A percentile compares a stretch with the other conserved stretches of the same genome.
phyloP scores from a whole-genome alignment of 2,888 invertebrate genomes.

The Chrysomela aeneicollis region DNA sequence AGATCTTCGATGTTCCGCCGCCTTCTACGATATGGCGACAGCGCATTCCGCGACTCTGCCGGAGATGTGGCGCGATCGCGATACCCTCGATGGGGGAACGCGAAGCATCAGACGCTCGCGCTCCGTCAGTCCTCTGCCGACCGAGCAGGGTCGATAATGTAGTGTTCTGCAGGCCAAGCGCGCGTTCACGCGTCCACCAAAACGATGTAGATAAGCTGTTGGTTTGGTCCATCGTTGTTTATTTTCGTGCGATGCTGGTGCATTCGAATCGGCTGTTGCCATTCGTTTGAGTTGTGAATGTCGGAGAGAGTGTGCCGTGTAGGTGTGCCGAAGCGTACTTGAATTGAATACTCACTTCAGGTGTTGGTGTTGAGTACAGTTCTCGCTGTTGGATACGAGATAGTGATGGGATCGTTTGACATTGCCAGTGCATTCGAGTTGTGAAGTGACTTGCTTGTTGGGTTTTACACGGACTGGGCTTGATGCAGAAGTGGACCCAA shows the following conservation, averaged over 20 bases:
- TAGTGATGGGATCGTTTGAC: constrained; percentile 12
- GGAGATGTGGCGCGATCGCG: constrained; percentile 23
- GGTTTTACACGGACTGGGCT: not conserved
- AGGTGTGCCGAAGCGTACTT: constrained; percentile 17
- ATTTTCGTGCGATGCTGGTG: constrained; percentile 26
- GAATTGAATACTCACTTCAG: constrained; percentile 6
- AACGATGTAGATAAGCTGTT: constrained; percentile 26
- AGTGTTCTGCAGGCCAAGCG: constrained; percentile 24
- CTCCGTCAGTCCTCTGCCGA: constrained; percentile 34
- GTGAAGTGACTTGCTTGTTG: not conserved
- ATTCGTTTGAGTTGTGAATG: constrained; percentile 21
- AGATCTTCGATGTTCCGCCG: not conserved
- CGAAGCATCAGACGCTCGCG: constrained; percentile 6
- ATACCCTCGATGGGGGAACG: constrained; percentile 19
- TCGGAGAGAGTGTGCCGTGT: constrained; percentile 18
- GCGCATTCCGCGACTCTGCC: constrained; percentile 28
- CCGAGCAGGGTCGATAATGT: constrained; percentile 28
- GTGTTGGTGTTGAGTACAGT: constrained; percentile 27
- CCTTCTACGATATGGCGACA: constrained; percentile 25
- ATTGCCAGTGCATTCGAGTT: not conserved
- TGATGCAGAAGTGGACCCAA: not conserved
- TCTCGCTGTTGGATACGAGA: constrained; percentile 6
- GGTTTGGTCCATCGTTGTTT: constrained; percentile 23
- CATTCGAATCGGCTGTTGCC: constrained; percentile 22
- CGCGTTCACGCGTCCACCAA: constrained; percentile 29